Evolutionary conservation across 1,140 invertebrate genomes (phyloP).

Genomic region (Pteromalus puparum): DNA sequence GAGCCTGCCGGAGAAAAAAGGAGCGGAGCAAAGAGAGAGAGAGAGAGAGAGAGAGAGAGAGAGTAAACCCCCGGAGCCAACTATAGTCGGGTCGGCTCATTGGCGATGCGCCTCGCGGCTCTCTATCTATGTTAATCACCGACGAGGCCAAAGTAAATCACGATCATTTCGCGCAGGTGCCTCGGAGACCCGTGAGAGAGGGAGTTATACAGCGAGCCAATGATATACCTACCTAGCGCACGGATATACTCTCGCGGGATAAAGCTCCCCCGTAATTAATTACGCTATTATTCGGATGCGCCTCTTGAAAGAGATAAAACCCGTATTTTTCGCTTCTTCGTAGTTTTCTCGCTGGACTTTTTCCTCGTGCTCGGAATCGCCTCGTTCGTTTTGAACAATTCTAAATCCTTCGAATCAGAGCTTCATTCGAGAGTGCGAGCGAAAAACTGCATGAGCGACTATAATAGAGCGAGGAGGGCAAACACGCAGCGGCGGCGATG

Average conservation of each 20-base stretch:
- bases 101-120: conserved; percentile 23
- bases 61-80: not conserved
- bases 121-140: conserved; percentile 67
- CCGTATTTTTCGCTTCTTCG: not conserved
- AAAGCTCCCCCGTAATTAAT: conserved; percentile 69
- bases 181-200: conserved; percentile 31
- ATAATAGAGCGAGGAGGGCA: conserved; percentile 45
- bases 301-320: not conserved
- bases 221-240: not conserved
- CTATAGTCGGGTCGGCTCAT: not conserved
- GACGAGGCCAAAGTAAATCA: conserved; percentile 59
- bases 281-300: conserved; percentile 67
- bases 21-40: not conserved
- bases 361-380: not conserved
- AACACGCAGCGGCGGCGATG: conserved; percentile 56
- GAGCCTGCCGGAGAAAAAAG: not conserved
- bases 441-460: not conserved
- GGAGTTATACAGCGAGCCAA: not conserved
- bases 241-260: conserved; percentile 51
- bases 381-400: too few relatives aligned
- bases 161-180: conserved; percentile 59
- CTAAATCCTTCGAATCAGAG: too few relatives aligned
- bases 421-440: not conserved
- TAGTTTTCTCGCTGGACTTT: not conserved
- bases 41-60: too few relatives aligned